phyloP scores from a whole-genome alignment of 2,888 invertebrate species.

The Scaptomyza caliginosa region DNA sequence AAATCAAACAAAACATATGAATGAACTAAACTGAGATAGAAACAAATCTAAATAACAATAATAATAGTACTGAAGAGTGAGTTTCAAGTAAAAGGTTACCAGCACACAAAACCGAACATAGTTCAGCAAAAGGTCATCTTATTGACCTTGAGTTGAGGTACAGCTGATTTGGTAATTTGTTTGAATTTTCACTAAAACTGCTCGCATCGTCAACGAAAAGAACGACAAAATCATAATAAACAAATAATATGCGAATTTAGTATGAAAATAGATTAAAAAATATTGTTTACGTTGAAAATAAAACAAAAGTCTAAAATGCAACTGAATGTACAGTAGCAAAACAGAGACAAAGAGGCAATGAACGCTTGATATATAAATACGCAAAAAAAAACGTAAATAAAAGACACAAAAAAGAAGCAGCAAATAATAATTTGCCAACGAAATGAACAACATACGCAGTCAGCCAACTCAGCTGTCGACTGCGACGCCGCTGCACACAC shows the following conservation, averaged over 20 bases:
- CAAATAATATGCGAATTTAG: slow-evolving; percentile 39
- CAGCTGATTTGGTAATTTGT: slow-evolving; percentile 3
- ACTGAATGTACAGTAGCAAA: slow-evolving; percentile 13
- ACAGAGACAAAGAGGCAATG: slow-evolving; percentile 57
- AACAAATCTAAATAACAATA: slow-evolving; percentile 10
- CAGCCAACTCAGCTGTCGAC: slow-evolving; percentile 51
- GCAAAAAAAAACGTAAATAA: slow-evolving; percentile 60
- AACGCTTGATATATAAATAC: slow-evolving; percentile 78
- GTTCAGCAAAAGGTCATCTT: slow-evolving; percentile 51
- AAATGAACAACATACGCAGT: slow-evolving; percentile 60
- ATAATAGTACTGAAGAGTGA: background rate
- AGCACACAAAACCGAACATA: slow-evolving; percentile 31
- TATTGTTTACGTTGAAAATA: slow-evolving; percentile 63
- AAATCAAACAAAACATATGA: no score
- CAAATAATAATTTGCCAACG: slow-evolving; percentile 45
- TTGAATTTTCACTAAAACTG: slow-evolving; percentile 36
- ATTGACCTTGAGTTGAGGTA: slow-evolving; percentile 42
- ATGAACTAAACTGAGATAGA: slow-evolving; percentile 15
- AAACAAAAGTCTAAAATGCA: slow-evolving; percentile 67
- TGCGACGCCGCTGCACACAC: slow-evolving; percentile 24
- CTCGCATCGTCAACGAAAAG: background rate
- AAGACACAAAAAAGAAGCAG: slow-evolving; percentile 34
- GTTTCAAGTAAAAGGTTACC: background rate
- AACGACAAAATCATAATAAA: slow-evolving; percentile 37
- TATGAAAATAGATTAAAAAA: slow-evolving; percentile 59